Conservation (phyloP, 2,888 invertebrate genomes). For the Galeruca laticollis region DNA sequence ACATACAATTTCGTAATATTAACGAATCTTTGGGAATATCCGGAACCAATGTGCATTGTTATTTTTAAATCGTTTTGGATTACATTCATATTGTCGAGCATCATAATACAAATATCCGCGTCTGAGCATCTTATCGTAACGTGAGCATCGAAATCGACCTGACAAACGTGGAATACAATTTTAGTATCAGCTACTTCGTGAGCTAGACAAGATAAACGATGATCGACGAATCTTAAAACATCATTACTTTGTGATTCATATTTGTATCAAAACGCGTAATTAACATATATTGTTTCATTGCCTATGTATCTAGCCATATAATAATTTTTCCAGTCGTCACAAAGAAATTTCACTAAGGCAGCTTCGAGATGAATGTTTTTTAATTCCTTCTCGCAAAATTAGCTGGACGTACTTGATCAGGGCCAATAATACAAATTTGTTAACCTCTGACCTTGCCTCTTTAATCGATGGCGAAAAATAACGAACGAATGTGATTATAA, state of each 20-base stretch:
- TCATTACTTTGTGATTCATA: no score
- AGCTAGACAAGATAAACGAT: no score
- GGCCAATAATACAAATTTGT: slow-evolving; percentile 1
- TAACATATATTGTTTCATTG: slow-evolving; percentile 24
- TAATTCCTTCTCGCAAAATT: slow-evolving; percentile 13
- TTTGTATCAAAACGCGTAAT: slow-evolving; percentile 11
- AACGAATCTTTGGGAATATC: slow-evolving; percentile 39
- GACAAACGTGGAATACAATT: slow-evolving; percentile 45
- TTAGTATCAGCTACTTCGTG: no score
- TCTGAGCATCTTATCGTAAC: slow-evolving; percentile 48
- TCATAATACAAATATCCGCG: slow-evolving; percentile 48
- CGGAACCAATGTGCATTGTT: slow-evolving; percentile 46
- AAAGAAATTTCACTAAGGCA: slow-evolving; percentile 42
- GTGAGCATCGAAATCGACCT: slow-evolving; percentile 44
- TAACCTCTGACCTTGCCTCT: background rate
- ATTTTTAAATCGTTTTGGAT: background rate
- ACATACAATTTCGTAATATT: slow-evolving; percentile 7
- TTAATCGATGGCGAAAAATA: slow-evolving; percentile 15
- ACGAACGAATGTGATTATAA: slow-evolving; percentile 13
- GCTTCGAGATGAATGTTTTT: slow-evolving; percentile 40
- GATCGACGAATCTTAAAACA: no score
- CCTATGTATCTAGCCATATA: slow-evolving; percentile 30
- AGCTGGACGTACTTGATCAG: background rate
- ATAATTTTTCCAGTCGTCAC: slow-evolving; percentile 17
- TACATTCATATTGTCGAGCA: slow-evolving; percentile 50